Base-by-base conservation (phyloP, 2,888 invertebrate genomes). In the Maniola hyperantus region DNA sequence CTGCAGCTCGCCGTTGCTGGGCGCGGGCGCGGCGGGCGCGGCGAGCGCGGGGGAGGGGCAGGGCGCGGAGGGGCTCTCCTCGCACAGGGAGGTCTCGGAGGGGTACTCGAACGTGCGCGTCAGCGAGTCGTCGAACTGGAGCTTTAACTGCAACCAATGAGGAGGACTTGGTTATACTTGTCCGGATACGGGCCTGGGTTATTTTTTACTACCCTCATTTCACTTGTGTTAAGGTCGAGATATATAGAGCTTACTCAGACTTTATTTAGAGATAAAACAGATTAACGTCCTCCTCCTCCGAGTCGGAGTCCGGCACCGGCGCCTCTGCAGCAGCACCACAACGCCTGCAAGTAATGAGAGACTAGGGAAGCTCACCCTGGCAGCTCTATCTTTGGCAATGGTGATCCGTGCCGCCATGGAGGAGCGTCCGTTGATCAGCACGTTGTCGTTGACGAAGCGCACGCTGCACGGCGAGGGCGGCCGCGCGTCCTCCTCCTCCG, bases 71-170 rank as follows among this genome's bases (percentile, higher is more conserved):
- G 33, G 42, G 44, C 50, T 10, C 1, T 26, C 50, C 39, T 61
- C 61, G 80, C 95, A 87, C 79, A 97, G 91, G 55, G 97, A 97
- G 70, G 95, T 94, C 93, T 98, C 98, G 67, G 97, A 97, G 64
- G 98, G 98, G 89, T 99, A 99, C 93, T 98, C 98, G 92, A 96
- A 98, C 64, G 97, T 96, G 75, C 96, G 95, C 74, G 97, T 97
- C 65, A 96, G 94, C 65, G 95, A 94, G 85, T 98, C 98, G 88
- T 97, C 96, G 91, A 98, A 98, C 80, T 96, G 96, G 80, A 98
- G 97, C 87, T 95, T 96, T 83, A 97, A 92, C 97, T 98, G 95
- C 80, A 79, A 93, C 20, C 26, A 13, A 26, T 6, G 20, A 6
- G 8, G 18, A 8, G 15, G 46, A 15, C 7, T 15, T 7, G 6